Evolutionary conservation across 2,888 invertebrate genomes (phyloP).

Genomic region (Lamproptera curius): DNA sequence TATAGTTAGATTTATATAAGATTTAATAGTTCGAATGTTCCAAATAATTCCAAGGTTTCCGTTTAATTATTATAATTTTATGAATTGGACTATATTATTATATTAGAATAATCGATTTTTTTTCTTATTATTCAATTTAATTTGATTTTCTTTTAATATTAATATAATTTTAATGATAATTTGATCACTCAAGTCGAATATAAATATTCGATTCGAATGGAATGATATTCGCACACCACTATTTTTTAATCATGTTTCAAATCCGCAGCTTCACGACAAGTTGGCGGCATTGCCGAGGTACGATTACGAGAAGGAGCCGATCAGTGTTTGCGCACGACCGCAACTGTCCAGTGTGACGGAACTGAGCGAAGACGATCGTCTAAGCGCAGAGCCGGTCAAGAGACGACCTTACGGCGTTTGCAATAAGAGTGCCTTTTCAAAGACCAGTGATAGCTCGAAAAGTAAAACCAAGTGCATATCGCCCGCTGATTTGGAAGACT

Average conservation of each 20-base stretch:
- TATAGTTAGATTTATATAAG: too few species aligned
- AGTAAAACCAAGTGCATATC: slow-evolving; percentile 25
- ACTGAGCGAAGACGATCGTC: slow-evolving; percentile 44
- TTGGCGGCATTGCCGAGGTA: slow-evolving; percentile 44
- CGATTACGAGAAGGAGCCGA: slow-evolving; percentile 41
- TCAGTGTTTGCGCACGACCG: slow-evolving; percentile 42
- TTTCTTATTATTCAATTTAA: too few species aligned
- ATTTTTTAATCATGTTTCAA: background rate
- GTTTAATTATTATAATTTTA: too few species aligned
- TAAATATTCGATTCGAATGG: background rate
- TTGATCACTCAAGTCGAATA: too few species aligned
- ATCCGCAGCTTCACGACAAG: slow-evolving; percentile 55
- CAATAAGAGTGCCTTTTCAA: slow-evolving; percentile 23
- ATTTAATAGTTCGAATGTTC: too few species aligned
- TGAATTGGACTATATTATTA: too few species aligned
- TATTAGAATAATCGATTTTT: too few species aligned
- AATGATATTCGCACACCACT: background rate
- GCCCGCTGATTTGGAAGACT: slow-evolving; percentile 37
- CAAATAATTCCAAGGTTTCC: too few species aligned
- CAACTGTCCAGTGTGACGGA: slow-evolving; percentile 52
- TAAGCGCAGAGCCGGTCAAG: slow-evolving; percentile 34
- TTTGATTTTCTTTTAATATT: too few species aligned
- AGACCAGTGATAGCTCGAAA: background rate
- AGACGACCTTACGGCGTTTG: slow-evolving; percentile 35
- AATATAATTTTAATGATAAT: too few species aligned